Conservation (phyloP, 1,140 invertebrate species). For the Lepidotrigona ventralis region DNA sequence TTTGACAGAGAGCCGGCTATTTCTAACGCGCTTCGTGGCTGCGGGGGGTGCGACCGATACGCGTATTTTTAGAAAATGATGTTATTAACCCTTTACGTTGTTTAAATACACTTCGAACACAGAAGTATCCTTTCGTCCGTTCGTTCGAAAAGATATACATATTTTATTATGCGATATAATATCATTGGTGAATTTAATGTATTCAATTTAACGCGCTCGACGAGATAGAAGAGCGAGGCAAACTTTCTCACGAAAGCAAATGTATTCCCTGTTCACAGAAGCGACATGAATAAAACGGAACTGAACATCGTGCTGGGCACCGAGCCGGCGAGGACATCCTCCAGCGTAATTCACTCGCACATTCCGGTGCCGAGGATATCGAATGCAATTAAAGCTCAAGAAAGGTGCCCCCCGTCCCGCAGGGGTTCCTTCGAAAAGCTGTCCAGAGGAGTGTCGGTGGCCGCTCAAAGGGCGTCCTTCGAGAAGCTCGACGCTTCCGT, state of each 20-base stretch:
- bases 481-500: conserved; percentile 73
- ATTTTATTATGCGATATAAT: accelerated
- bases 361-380: conserved; percentile 75
- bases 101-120: conserved; percentile 27
- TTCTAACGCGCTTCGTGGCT: conserved; percentile 59
- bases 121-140: background rate
- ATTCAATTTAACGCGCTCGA: background rate
- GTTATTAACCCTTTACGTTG: conserved; percentile 71
- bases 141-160: background rate
- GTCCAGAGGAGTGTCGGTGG: conserved; percentile 69
- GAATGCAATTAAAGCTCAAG: conserved; percentile 60
- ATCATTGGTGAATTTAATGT: background rate
- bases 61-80: conserved; percentile 73
- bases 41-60: conserved; percentile 60
- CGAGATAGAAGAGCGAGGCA: background rate
- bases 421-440: conserved; percentile 69
- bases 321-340: conserved; percentile 59
- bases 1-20: conserved; percentile 61
- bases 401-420: conserved; percentile 64
- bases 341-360: conserved; percentile 74
- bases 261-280: conserved; percentile 36
- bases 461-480: conserved; percentile 75
- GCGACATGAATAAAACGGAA: conserved; percentile 74
- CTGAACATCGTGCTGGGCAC: conserved; percentile 70
- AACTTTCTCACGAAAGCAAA: background rate